Evolutionary conservation across 35 echinoderm and acorn worm species (phyloP).

Genomic region (Lytechinus pictus): DNA sequence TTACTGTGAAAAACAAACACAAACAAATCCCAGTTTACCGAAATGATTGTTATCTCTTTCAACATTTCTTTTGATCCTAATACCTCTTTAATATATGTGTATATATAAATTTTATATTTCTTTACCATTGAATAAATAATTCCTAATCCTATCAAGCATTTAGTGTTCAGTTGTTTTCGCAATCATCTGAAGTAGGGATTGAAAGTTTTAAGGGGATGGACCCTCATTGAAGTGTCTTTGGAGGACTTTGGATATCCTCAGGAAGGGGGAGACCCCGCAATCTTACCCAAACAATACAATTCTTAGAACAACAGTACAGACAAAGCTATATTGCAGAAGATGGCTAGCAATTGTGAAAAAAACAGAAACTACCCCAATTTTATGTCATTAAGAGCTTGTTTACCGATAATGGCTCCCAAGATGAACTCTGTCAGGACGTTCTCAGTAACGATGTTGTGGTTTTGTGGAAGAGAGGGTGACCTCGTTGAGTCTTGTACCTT

Average conservation of each 20-base stretch:
- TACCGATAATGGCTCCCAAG: background rate
- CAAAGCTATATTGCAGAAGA: background rate
- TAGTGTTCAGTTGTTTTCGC: background rate
- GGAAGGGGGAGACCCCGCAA: background rate
- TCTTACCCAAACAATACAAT: background rate
- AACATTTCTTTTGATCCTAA: too few species aligned
- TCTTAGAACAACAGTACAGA: background rate
- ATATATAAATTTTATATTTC: background rate
- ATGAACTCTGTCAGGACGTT: background rate
- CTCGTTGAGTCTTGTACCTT: background rate
- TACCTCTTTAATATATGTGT: too few species aligned
- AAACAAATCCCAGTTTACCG: too few species aligned
- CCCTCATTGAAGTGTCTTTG: background rate
- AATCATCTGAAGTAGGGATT: background rate
- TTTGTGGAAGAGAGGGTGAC: constrained; percentile 1
- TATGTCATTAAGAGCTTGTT: constrained; percentile 5
- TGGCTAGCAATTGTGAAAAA: background rate
- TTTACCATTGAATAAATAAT: background rate
- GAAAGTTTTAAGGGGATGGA: background rate
- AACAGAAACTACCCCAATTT: background rate
- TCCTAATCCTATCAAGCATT: too few species aligned
- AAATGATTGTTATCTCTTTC: too few species aligned
- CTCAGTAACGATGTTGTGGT: background rate
- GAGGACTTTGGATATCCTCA: background rate
- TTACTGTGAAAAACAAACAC: too few species aligned